Evolutionary conservation across 2,113 vertebrate species (phyloP).

Genomic region (Climacteris rufus): DNA sequence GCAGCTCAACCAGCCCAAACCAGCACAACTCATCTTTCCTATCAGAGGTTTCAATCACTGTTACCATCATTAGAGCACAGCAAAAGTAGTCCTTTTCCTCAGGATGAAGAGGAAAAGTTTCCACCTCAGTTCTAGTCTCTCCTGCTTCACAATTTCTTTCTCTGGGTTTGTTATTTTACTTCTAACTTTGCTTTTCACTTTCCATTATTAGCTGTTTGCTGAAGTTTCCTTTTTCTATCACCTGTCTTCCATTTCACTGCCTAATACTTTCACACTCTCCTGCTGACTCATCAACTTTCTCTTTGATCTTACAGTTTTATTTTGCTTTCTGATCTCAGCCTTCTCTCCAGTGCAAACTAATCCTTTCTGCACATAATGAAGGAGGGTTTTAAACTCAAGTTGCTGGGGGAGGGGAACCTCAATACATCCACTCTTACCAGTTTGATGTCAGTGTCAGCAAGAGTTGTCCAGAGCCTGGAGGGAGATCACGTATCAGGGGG

Average conservation of each 20-base stretch:
- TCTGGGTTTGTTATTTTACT: neutral
- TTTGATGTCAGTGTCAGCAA: neutral
- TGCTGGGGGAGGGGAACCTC: neutral
- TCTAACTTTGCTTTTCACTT: neutral
- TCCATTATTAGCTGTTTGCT: neutral
- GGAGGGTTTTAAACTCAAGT: neutral
- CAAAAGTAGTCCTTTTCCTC: neutral
- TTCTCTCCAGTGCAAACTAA: neutral
- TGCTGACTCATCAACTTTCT: neutral
- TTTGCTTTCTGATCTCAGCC: constrained; percentile 4
- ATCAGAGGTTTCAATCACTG: neutral
- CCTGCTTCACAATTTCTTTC: neutral
- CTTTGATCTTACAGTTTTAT: neutral
- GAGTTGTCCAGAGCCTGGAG: neutral
- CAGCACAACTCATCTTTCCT: neutral
- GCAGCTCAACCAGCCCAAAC: neutral
- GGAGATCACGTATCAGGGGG: neutral
- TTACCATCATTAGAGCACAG: neutral
- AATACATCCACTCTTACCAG: neutral
- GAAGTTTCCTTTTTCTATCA: neutral
- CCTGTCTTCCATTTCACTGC: neutral
- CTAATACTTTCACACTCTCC: neutral
- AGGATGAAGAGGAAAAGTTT: neutral
- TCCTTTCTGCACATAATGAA: neutral
- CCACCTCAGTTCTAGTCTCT: neutral